Evolutionary conservation across 2,888 invertebrate species (phyloP).

Genomic region (Athalia cordata): DNA sequence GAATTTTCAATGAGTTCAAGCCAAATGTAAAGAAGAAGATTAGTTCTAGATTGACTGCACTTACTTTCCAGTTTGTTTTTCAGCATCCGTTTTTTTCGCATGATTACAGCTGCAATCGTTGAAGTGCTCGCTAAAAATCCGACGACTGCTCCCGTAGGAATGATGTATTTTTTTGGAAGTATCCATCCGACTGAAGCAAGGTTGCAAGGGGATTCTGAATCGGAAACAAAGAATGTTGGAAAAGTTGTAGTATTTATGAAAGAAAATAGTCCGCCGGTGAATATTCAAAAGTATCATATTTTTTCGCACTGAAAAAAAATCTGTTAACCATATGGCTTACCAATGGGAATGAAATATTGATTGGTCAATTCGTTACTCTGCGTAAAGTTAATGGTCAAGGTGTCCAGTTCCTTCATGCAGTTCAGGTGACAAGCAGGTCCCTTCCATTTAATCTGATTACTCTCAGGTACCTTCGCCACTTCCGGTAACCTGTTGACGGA

Average conservation of each 20-base stretch:
- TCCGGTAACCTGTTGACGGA: neutral
- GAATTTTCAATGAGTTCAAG: too few relatives aligned
- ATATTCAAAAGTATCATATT: neutral
- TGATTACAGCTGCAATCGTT: neutral
- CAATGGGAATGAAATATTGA: slow-evolving; percentile 12
- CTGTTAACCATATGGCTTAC: neutral
- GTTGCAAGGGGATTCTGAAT: slow-evolving; percentile 24
- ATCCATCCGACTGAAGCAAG: slow-evolving; percentile 3
- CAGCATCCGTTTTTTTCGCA: neutral
- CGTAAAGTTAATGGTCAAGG: slow-evolving; percentile 8
- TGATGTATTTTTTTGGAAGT: slow-evolving; percentile 7
- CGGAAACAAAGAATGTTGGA: neutral
- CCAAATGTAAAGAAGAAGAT: too few relatives aligned
- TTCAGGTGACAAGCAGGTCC: slow-evolving; percentile 23
- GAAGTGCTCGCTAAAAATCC: neutral
- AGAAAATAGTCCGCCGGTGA: neutral
- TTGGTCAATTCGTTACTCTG: neutral
- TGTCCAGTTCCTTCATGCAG: slow-evolving; percentile 4
- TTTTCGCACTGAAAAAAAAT: neutral
- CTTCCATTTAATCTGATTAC: neutral
- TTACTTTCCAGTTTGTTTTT: neutral
- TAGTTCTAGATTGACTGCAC: neutral
- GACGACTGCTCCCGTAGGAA: neutral
- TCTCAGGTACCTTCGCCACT: neutral
- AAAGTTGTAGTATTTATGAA: neutral